phyloP scores from a whole-genome alignment of 2,113 vertebrate species.

The Grammomys surdaster region DNA sequence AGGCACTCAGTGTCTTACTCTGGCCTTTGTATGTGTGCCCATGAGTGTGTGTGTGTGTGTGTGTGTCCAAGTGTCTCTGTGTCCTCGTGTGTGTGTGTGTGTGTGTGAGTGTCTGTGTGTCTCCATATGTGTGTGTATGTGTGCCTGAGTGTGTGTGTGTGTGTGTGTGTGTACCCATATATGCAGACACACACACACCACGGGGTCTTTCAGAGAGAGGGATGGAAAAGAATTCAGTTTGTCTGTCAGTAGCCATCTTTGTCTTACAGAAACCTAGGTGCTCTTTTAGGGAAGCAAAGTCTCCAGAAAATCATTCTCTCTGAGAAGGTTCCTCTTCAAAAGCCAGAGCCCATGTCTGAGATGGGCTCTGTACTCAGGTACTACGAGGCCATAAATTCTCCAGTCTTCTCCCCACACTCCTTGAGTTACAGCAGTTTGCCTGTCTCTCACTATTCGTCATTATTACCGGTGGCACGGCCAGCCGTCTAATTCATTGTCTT shows the following conservation, averaged over 20 bases:
- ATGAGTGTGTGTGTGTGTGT: neutral
- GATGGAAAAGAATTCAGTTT: neutral
- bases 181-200: neutral
- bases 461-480: conserved; percentile 39
- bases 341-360: neutral
- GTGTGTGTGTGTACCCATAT: no score
- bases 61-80: no score
- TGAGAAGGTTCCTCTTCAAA: conserved; percentile 48
- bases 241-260: neutral
- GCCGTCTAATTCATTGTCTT: conserved; percentile 42
- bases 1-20: neutral
- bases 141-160: no score
- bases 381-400: conserved; percentile 15
- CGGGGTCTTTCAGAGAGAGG: neutral
- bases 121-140: neutral
- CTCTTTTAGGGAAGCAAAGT: neutral
- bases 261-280: neutral
- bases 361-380: neutral
- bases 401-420: neutral
- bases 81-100: no score
- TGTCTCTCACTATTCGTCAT: conserved; percentile 30
- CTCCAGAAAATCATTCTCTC: neutral
- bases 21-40: neutral
- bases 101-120: no score
- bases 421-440: conserved; percentile 49